phyloP scores from a whole-genome alignment of 2,113 vertebrate genomes.

The Tenebrosternarchus preto region DNA sequence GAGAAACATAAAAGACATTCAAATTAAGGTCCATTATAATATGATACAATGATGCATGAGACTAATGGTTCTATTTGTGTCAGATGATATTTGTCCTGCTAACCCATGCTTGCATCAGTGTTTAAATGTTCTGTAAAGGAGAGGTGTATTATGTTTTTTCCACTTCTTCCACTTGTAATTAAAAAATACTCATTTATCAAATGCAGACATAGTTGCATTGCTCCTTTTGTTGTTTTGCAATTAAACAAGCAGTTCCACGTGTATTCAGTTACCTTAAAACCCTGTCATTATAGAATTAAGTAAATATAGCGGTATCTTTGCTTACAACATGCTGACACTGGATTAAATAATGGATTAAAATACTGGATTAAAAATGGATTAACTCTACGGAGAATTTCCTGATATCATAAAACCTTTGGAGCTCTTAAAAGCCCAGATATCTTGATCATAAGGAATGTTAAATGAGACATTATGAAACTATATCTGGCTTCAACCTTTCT shows the following conservation, averaged over 20 bases:
- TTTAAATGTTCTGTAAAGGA: background rate
- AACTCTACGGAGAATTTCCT: too few relatives aligned
- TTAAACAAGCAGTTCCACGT: background rate
- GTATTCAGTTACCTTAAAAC: too few relatives aligned
- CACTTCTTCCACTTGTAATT: background rate
- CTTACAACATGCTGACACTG: too few relatives aligned
- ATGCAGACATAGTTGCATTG: background rate
- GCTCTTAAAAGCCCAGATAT: too few relatives aligned
- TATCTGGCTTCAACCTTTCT: constrained; percentile 37
- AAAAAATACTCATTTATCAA: background rate
- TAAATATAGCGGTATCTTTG: too few relatives aligned
- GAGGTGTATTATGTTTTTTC: background rate
- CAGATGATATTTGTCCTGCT: background rate
- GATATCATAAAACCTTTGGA: too few relatives aligned
- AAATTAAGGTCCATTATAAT: background rate
- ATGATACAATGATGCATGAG: background rate
- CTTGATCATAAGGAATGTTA: too few relatives aligned
- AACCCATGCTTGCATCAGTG: background rate
- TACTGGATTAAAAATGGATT: too few relatives aligned
- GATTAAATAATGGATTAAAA: too few relatives aligned
- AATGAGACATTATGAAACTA: background rate
- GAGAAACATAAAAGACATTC: background rate
- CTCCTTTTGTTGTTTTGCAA: background rate
- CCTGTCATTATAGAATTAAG: too few relatives aligned
- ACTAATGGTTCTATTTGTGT: background rate